phyloP scores from a whole-genome alignment of 2,797 vertebrate species.

The Strix occidentalis region DNA sequence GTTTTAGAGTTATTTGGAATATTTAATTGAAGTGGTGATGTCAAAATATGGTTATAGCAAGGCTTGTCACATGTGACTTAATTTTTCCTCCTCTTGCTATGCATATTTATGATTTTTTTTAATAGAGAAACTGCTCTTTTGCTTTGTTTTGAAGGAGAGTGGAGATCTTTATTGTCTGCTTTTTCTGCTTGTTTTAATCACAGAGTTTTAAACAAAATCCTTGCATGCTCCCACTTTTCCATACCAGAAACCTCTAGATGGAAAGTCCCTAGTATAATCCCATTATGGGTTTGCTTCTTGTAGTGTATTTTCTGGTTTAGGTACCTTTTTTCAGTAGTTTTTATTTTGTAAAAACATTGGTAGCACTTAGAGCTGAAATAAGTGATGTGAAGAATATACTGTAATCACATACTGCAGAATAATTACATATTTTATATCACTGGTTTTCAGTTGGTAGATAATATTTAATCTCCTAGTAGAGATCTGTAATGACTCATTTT shows the following conservation, averaged over 20 bases:
- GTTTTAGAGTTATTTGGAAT: not conserved
- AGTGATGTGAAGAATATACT: not conserved
- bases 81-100: not conserved
- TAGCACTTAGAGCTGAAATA: not conserved
- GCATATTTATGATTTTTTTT: not conserved
- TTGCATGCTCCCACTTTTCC: not conserved
- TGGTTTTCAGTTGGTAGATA: conserved; percentile 45
- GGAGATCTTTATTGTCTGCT: not conserved
- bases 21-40: conserved; percentile 21
- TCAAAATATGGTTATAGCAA: not conserved
- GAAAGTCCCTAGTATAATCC: not conserved
- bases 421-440: conserved; percentile 49
- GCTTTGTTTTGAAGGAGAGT: not conserved
- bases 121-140: not conserved
- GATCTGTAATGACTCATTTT: conserved; percentile 57
- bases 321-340: not conserved
- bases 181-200: not conserved
- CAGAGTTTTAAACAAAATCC: not conserved
- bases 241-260: not conserved
- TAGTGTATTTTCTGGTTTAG: not conserved
- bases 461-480: conserved; percentile 53
- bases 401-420: conserved; percentile 35
- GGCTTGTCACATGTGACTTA: not conserved
- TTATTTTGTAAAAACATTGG: not conserved
- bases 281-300: not conserved